Evolutionary conservation across 2,888 invertebrate genomes (phyloP).

Genomic region (Pyrrhia umbra): DNA sequence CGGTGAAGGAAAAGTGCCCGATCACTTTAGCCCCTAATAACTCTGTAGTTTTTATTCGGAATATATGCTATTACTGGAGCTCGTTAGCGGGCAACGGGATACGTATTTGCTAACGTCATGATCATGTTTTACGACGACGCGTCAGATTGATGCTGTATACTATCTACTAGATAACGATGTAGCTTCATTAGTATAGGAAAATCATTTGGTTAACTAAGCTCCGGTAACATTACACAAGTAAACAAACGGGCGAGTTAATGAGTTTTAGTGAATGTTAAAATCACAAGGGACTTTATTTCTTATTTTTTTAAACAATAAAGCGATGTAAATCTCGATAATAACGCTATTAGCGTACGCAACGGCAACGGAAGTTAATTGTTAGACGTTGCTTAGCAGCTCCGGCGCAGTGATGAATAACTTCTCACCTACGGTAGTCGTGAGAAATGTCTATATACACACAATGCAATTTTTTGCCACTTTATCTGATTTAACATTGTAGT

Average conservation of each 20-base stretch:
- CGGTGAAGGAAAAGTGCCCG: conserved; percentile 31
- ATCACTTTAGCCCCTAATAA: conserved; percentile 51
- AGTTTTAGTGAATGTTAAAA: conserved; percentile 2
- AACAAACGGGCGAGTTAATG: neutral
- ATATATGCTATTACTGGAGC: conserved; percentile 47
- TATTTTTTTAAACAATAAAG: conserved; percentile 49
- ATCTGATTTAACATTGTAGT: conserved; percentile 76
- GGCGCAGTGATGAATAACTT: conserved; percentile 77
- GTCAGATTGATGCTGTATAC: conserved; percentile 48
- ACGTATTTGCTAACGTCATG: conserved; percentile 60
- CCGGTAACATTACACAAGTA: conserved; percentile 10
- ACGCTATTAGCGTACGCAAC: conserved; percentile 77
- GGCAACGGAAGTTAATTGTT: conserved; percentile 85
- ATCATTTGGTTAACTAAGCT: conserved; percentile 43
- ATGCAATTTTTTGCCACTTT: conserved; percentile 73
- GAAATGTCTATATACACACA: conserved; percentile 73
- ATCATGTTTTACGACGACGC: conserved; percentile 56
- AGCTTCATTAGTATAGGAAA: conserved; percentile 37
- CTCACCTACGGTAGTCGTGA: conserved; percentile 81
- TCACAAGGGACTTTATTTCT: conserved; percentile 13
- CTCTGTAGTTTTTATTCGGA: conserved; percentile 53
- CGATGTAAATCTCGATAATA: conserved; percentile 76
- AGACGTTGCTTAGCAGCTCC: conserved; percentile 65
- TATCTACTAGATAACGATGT: conserved; percentile 31
- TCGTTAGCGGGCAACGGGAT: conserved; percentile 61